Evolutionary conservation across 1,140 invertebrate species (phyloP).

Genomic region (Pogonomyrmex barbatus): DNA sequence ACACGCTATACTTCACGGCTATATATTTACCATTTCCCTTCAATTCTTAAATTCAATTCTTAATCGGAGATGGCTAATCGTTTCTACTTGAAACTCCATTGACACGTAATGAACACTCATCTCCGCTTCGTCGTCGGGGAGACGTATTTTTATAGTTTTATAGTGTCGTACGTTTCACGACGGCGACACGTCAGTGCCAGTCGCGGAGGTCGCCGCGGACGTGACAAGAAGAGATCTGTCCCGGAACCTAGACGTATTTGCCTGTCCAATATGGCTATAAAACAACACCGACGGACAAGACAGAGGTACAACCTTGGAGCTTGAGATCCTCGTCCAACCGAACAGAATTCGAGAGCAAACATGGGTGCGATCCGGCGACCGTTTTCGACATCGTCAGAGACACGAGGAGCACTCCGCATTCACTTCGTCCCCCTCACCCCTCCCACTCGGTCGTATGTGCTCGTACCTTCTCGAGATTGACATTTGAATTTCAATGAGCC

Average conservation of each 20-base stretch:
- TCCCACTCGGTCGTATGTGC: constrained; percentile 64
- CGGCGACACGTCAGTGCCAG: constrained; percentile 24
- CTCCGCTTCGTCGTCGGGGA: not conserved
- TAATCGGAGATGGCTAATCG: constrained; percentile 48
- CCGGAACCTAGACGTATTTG: constrained; percentile 46
- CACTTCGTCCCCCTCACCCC: constrained; percentile 10
- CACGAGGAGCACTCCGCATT: constrained; percentile 74
- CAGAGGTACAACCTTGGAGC: constrained; percentile 63
- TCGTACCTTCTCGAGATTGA: constrained; percentile 70
- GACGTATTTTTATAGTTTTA: constrained; percentile 47
- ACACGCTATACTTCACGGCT: constrained; percentile 13
- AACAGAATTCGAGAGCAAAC: constrained; percentile 77
- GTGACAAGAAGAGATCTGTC: constrained; percentile 33
- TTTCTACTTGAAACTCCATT: constrained; percentile 25
- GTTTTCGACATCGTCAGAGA: constrained; percentile 75
- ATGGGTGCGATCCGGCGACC: constrained; percentile 75
- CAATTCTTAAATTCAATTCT: constrained; percentile 38
- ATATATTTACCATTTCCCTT: constrained; percentile 46
- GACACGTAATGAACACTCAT: constrained; percentile 36
- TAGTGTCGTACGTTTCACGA: not conserved
- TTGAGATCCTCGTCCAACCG: constrained; percentile 65
- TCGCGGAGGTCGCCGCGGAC: constrained; percentile 27
- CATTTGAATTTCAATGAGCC: constrained; percentile 78
- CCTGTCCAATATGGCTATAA: constrained; percentile 60
- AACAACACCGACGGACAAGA: constrained; percentile 69